These are phyloP conservation scores for Labrus mixtus DNA, from an alignment of 2,113 vertebrate genomes.

Conservation along the genomic window DNA sequence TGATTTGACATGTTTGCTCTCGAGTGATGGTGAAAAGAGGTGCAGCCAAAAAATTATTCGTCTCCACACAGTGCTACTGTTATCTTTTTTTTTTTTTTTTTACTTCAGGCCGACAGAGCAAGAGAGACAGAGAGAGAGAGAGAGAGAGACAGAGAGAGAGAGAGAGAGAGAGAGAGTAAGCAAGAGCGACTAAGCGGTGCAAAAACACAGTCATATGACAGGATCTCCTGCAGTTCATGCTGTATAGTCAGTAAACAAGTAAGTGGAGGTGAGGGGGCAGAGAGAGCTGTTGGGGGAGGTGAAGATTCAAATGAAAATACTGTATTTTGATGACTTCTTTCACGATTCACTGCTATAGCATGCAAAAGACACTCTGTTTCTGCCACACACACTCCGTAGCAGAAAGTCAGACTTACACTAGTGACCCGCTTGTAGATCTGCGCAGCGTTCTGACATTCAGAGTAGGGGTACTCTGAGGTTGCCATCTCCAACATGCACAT, in stretches of 20 bases:
- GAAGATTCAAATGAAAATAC: slow-evolving; percentile 3
- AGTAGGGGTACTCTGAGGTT: slow-evolving; percentile 98
- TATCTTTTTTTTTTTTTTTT: not conserved
- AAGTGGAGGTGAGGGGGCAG: not conserved
- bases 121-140: not conserved
- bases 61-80: not conserved
- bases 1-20: slow-evolving; percentile 4
- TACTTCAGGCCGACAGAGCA: not conserved
- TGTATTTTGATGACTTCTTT: too few species aligned
- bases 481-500: slow-evolving; percentile 99
- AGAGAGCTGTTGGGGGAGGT: not conserved
- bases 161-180: not conserved
- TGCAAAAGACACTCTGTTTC: not conserved
- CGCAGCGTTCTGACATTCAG: slow-evolving; percentile 98
- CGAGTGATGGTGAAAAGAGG: slow-evolving; percentile 21
- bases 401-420: slow-evolving; percentile 89
- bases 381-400: not conserved
- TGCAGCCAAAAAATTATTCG: not conserved
- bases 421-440: slow-evolving; percentile 99
- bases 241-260: slow-evolving; percentile 64
- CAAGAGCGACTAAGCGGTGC: slow-evolving; percentile 7
- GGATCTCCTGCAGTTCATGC: slow-evolving; percentile 60
- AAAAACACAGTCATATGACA: slow-evolving; percentile 72
- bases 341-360: too few species aligned
- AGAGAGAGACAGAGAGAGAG: not conserved